These are phyloP conservation scores for Sinocyclocheilus rhinocerous DNA, from an alignment of 2,113 vertebrate genomes.

Conservation along the genomic window DNA sequence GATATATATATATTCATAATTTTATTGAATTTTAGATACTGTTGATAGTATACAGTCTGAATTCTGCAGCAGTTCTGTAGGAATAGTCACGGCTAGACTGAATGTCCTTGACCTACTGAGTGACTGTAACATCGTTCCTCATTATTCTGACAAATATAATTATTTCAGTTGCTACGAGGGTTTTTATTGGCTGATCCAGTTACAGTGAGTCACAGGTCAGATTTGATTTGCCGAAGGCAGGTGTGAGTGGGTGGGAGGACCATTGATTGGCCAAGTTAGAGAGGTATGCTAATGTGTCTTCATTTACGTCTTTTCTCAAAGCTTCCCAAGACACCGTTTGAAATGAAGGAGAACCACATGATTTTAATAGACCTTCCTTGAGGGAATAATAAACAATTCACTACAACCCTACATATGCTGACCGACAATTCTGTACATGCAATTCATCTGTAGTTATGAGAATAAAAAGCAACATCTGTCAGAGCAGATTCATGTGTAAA, in stretches of 20 bases:
- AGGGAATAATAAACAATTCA: background rate
- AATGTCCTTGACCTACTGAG: conserved; percentile 49
- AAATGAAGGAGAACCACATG: background rate
- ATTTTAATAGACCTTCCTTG: background rate
- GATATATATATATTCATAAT: too few species aligned
- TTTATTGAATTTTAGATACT: background rate
- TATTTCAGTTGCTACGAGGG: conserved; percentile 37
- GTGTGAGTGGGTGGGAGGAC: conserved; percentile 15
- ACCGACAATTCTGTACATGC: background rate
- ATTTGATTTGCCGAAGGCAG: conserved; percentile 53
- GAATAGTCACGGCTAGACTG: background rate
- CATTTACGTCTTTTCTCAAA: conserved; percentile 34
- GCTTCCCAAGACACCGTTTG: conserved; percentile 12
- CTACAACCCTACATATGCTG: background rate
- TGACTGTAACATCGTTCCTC: conserved; percentile 30
- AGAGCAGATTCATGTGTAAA: background rate
- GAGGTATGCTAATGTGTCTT: conserved; percentile 35
- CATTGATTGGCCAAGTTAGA: conserved; percentile 19
- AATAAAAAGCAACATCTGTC: background rate
- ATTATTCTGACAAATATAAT: conserved; percentile 53
- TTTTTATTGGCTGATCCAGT: conserved; percentile 53
- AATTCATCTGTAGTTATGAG: background rate
- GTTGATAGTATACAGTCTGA: background rate
- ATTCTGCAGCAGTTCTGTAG: background rate
- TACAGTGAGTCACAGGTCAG: conserved; percentile 42